Conservation (phyloP, 2,113 vertebrate genomes). For the Gavia stellata region DNA sequence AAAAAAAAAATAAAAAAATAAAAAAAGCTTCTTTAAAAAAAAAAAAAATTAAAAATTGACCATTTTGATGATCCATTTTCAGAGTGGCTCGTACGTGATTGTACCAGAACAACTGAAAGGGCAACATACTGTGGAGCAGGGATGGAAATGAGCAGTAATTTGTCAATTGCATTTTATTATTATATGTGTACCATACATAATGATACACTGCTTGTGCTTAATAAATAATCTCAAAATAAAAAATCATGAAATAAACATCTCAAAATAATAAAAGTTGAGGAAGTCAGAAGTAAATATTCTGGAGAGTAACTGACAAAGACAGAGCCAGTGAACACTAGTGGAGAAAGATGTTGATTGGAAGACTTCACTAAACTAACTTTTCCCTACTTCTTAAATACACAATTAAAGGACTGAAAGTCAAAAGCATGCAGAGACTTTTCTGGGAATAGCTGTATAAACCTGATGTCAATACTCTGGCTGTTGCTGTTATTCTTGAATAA, state of each 20-base stretch:
- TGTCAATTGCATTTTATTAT: background rate
- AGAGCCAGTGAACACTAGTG: background rate
- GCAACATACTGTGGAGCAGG: background rate
- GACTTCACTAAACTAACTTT: background rate
- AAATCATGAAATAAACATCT: background rate
- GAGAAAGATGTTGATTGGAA: background rate
- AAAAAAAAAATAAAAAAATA: background rate
- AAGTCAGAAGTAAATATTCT: background rate
- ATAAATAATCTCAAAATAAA: background rate
- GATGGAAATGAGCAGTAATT: background rate
- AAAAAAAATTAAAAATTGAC: background rate
- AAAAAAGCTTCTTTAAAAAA: background rate
- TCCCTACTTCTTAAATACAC: background rate
- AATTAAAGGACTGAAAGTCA: background rate
- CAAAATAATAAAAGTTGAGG: background rate
- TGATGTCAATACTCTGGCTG: background rate
- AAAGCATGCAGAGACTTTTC: background rate
- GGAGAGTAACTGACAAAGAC: background rate
- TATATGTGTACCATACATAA: background rate
- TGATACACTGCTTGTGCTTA: background rate
- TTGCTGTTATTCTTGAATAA: background rate
- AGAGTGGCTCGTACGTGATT: background rate
- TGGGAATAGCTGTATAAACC: background rate
- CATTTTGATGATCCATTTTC: background rate
- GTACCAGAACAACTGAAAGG: background rate